Conservation (phyloP, 2,797 vertebrate genomes). For the Acanthurus leucopareius region DNA sequence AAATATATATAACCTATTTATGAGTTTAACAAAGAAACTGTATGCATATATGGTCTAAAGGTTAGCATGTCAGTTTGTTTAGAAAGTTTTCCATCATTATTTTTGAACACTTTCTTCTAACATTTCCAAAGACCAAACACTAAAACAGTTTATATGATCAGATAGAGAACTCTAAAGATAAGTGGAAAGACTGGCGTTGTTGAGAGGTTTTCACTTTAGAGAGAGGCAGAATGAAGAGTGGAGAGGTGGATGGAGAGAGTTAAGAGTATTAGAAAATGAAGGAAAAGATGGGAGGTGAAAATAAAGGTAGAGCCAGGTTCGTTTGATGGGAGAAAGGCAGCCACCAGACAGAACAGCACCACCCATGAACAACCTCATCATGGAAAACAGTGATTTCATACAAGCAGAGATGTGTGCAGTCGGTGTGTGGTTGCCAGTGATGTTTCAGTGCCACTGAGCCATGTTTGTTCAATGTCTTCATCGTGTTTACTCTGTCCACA, state of each 20-base stretch:
- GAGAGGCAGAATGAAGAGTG: neutral
- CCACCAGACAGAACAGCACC: conserved; percentile 30
- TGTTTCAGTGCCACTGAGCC: conserved; percentile 11
- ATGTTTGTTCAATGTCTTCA: conserved; percentile 37
- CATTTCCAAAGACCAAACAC: neutral
- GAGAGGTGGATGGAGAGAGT: neutral
- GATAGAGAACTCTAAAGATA: neutral
- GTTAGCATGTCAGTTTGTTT: no score
- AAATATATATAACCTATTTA: neutral
- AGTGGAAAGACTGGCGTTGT: neutral
- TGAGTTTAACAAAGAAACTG: neutral
- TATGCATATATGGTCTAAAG: neutral
- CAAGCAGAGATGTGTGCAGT: conserved; percentile 33
- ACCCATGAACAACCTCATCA: conserved; percentile 26
- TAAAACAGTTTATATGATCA: neutral
- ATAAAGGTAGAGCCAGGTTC: neutral
- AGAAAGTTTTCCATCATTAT: neutral
- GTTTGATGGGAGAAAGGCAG: conserved; percentile 16
- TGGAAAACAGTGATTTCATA: conserved; percentile 52
- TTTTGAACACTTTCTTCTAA: neutral
- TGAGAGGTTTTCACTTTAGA: conserved; percentile 1
- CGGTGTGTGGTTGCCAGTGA: neutral
- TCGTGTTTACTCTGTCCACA: conserved; percentile 56
- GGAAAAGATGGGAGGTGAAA: conserved; percentile 29
- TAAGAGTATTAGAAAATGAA: conserved; percentile 32